Evolutionary conservation across 2,797 vertebrate species (phyloP).

Genomic region (Myotis vivesi): DNA sequence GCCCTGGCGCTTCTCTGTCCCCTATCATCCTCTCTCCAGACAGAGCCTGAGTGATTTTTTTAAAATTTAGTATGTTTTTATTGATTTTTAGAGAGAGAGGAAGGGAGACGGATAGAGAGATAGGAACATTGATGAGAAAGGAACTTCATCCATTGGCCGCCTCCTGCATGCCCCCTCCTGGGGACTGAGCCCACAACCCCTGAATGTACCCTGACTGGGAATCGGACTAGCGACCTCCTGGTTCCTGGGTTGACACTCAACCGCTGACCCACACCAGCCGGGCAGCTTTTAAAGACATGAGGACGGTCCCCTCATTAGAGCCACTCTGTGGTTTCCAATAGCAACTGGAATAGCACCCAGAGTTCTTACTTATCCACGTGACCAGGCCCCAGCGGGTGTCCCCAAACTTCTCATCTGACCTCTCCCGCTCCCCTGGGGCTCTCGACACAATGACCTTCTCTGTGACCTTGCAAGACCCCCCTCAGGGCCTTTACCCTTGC

Average conservation of each 20-base stretch:
- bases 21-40: not conserved
- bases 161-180: no score
- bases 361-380: fast-evolving
- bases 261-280: no score
- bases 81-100: no score
- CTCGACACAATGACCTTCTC: not conserved
- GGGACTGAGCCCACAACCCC: no score
- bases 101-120: no score
- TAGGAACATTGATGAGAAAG: no score
- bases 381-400: not conserved
- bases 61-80: no score
- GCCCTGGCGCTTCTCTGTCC: not conserved
- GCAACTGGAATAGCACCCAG: not conserved
- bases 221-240: no score
- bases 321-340: not conserved
- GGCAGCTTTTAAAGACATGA: not conserved
- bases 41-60: not conserved
- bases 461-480: no score
- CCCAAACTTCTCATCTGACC: not conserved
- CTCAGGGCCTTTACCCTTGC: not conserved
- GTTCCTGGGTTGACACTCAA: no score
- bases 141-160: no score
- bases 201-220: no score
- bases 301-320: not conserved
- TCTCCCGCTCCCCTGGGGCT: not conserved